These are phyloP conservation scores for Xestobium rufovillosum DNA, from an alignment of 2,888 invertebrate species.

Conservation along the genomic window DNA sequence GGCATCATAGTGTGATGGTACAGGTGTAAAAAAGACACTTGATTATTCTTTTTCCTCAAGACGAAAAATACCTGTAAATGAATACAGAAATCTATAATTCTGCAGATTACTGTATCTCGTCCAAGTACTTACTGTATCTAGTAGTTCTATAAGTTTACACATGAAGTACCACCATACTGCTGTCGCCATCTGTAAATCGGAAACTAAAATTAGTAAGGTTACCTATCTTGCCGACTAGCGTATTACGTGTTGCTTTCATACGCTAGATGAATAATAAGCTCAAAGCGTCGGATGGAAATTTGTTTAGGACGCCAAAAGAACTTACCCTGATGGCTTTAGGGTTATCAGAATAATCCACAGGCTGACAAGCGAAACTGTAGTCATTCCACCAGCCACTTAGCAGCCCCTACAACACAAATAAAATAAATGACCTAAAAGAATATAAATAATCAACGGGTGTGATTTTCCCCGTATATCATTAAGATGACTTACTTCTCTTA, in stretches of 20 bases:
- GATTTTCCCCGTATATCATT: neutral
- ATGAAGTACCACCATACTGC: slow-evolving; percentile 47
- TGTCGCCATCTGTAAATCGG: slow-evolving; percentile 36
- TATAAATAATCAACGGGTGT: neutral
- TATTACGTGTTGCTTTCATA: too few species aligned
- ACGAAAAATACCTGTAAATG: slow-evolving; percentile 52
- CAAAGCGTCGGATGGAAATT: too few species aligned
- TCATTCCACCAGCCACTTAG: slow-evolving; percentile 44
- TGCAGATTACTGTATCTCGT: too few species aligned
- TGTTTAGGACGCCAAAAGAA: too few species aligned
- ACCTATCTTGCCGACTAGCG: too few species aligned
- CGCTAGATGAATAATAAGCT: too few species aligned
- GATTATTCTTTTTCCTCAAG: slow-evolving; percentile 58
- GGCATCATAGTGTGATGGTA: slow-evolving; percentile 60
- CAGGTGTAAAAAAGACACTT: slow-evolving; percentile 60
- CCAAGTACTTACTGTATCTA: slow-evolving; percentile 45
- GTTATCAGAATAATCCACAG: slow-evolving; percentile 55
- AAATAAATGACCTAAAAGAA: slow-evolving; percentile 23
- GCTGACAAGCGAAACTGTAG: slow-evolving; percentile 68
- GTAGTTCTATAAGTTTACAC: slow-evolving; percentile 48
- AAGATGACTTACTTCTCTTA: slow-evolving; percentile 57
- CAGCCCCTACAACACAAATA: slow-evolving; percentile 31
- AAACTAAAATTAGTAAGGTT: too few species aligned
- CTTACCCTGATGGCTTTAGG: slow-evolving; percentile 44
- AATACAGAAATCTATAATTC: neutral